phyloP scores from a whole-genome alignment of 2,888 invertebrate genomes.

The Apamea anceps region DNA sequence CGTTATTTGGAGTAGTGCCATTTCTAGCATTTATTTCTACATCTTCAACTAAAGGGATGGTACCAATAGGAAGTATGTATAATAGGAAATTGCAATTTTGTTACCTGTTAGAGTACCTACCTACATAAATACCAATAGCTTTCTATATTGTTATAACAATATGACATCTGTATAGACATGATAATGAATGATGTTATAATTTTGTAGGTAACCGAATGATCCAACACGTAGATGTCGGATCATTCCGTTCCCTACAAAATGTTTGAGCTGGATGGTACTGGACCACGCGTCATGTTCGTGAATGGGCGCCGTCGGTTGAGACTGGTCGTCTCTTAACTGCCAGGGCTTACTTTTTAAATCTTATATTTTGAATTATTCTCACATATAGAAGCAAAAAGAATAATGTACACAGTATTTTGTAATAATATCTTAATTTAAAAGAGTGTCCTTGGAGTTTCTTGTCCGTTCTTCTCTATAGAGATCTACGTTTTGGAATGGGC shows the following conservation, averaged over 20 bases:
- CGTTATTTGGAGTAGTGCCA: slow-evolving; percentile 12
- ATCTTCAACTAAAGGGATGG: slow-evolving; percentile 14
- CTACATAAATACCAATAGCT: neutral
- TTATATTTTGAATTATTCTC: too few species aligned
- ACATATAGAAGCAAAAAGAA: too few species aligned
- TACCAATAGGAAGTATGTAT: neutral
- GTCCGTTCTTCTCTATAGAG: neutral
- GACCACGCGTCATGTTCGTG: neutral
- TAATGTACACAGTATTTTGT: neutral
- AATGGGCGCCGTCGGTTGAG: neutral
- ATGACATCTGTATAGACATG: slow-evolving; percentile 6
- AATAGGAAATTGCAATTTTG: slow-evolving; percentile 50
- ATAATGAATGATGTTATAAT: neutral
- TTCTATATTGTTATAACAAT: neutral
- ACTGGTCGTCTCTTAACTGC: too few species aligned
- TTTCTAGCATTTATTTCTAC: slow-evolving; percentile 30
- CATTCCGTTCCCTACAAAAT: neutral
- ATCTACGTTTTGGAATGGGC: neutral
- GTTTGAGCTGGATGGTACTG: too few species aligned
- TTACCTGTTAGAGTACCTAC: slow-evolving; percentile 12
- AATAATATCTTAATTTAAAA: neutral
- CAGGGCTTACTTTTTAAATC: neutral
- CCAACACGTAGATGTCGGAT: too few species aligned
- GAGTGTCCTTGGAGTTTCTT: neutral
- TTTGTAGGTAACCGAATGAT: neutral